Evolutionary conservation across 2,888 invertebrate species (phyloP), one percentile per base, ranked within the genome.

Genomic region (Pantelozetes paolii): DNA sequence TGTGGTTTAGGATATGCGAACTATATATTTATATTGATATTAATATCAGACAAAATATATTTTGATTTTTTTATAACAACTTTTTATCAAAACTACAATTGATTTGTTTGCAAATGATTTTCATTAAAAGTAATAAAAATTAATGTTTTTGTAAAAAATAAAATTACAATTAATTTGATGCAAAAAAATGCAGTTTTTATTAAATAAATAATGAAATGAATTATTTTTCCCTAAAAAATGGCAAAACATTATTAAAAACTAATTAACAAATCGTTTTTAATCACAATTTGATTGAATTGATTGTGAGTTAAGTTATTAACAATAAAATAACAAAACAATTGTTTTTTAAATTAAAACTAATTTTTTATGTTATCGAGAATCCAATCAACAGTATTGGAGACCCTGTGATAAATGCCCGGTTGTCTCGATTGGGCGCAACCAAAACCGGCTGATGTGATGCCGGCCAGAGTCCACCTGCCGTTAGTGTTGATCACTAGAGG

Each of bases 341-440:
- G 2, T 18, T 20, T 45, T 57, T 20, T 2, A 67, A 42, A 67
- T 40, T 20, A 67, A 18, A 36, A n/a, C 69, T 69, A 69, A 45
- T 42, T 45, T 20, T 69, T 48, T 2, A 73, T 69, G 26, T 73
- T 57, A 42, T 64, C 67, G 2, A 36, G 2, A 32, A 73, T 79
- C 82, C 82, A 82, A 71, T 79, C 78, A 28, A 81, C 79, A 15
- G 81, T 81, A 62, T 79, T 77, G 28, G 81, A 79, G 1, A 92
- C 88, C 80, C 89, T 90, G 82, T 92, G 91, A 82, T 92, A 92
- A 79, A 92, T 92, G 40, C 91, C 91, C 0, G 92, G 91, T 82
- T 92, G 92, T 80, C 90, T 89, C 80, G 90, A 89, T 18, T 91
- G 90, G 0, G 91, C 91, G 80, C 91, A 92, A 67, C 91, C 91